Evolutionary conservation across 2,888 invertebrate genomes (phyloP).

Genomic region (Tenthredo scrophulariae): DNA sequence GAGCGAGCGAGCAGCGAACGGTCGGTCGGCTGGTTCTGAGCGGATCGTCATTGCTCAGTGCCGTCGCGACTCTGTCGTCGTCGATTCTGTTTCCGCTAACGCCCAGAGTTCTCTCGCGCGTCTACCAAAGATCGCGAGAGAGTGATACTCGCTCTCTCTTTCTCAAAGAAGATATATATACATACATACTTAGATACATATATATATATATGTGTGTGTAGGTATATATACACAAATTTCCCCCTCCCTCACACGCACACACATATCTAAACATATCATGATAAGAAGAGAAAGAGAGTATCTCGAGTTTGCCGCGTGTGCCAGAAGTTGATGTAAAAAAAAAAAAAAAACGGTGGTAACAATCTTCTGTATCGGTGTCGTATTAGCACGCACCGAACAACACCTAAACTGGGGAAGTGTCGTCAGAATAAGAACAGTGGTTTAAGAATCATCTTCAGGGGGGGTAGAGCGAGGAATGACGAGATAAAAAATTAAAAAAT

Average conservation of each 20-base stretch:
- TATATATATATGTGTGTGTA: background rate
- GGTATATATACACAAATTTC: background rate
- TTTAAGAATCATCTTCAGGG: no score
- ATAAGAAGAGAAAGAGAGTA: constrained; percentile 4
- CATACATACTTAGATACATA: background rate
- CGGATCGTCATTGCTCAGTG: constrained; percentile 52
- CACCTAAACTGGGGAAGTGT: background rate
- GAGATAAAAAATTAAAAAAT: background rate
- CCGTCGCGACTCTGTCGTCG: constrained; percentile 44
- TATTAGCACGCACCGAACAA: background rate
- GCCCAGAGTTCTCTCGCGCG: constrained; percentile 20
- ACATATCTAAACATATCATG: background rate
- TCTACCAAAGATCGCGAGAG: background rate
- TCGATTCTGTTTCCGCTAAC: constrained; percentile 48
- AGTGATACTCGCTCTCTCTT: background rate
- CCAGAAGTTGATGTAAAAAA: background rate
- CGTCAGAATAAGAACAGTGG: no score
- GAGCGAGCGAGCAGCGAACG: constrained; percentile 50
- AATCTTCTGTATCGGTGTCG: background rate
- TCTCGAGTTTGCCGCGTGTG: background rate
- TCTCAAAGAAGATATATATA: constrained; percentile 7
- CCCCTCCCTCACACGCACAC: background rate
- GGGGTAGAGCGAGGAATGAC: no score
- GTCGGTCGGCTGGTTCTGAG: constrained; percentile 42
- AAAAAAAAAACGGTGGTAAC: background rate